Conservation (phyloP, 1,140 invertebrate species). For the Drosophila parvula region DNA sequence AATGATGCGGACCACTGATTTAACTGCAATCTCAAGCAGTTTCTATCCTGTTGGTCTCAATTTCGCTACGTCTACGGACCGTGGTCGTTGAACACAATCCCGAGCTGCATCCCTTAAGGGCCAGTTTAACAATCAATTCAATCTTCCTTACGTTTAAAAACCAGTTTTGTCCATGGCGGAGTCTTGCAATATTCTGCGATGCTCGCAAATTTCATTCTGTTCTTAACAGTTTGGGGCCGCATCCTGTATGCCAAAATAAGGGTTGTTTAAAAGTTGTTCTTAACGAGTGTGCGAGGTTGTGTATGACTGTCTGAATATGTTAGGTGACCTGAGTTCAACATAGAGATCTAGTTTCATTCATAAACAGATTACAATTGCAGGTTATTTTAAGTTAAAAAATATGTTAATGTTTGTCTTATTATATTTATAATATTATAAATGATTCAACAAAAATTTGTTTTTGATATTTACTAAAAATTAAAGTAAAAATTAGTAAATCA, state of each 20-base stretch:
- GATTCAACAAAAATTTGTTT: too few species aligned
- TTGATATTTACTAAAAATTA: too few species aligned
- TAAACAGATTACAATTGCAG: slow-evolving; percentile 1
- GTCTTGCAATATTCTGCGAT: slow-evolving; percentile 62
- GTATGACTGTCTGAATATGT: slow-evolving; percentile 25
- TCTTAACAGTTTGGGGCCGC: not conserved
- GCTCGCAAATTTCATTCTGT: slow-evolving; percentile 18
- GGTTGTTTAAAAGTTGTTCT: slow-evolving; percentile 41
- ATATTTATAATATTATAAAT: too few species aligned
- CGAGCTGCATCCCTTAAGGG: slow-evolving; percentile 62
- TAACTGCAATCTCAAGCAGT: too few species aligned
- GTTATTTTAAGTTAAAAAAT: too few species aligned
- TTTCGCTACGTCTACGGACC: slow-evolving; percentile 1
- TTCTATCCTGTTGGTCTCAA: not conserved
- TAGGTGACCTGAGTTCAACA: slow-evolving; percentile 6
- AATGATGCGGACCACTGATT: too few species aligned
- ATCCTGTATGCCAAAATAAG: slow-evolving; percentile 9
- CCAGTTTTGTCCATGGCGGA: slow-evolving; percentile 48
- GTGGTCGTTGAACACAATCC: slow-evolving; percentile 61
- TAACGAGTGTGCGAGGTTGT: slow-evolving; percentile 6
- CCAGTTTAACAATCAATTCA: slow-evolving; percentile 43
- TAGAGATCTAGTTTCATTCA: slow-evolving; percentile 43
- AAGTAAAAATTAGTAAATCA: too few species aligned
- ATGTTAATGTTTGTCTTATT: too few species aligned
- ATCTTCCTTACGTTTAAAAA: slow-evolving; percentile 19